phyloP scores from a whole-genome alignment of 2,888 invertebrate species.

The Rhagium mordax region DNA sequence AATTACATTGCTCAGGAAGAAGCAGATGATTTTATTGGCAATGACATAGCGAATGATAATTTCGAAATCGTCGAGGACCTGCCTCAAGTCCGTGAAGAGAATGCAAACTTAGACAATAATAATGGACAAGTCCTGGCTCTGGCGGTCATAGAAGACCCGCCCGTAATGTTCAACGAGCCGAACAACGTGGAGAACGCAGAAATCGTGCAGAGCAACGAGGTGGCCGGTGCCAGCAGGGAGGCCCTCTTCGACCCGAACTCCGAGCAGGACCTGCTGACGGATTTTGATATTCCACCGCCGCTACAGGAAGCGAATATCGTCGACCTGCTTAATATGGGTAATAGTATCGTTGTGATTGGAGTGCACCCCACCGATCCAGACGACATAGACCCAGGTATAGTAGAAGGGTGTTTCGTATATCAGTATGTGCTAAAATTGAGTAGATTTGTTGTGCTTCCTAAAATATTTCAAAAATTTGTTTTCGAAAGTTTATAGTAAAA shows the following conservation, averaged over 20 bases:
- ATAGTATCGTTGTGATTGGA: slow-evolving; percentile 10
- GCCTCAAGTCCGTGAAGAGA: slow-evolving; percentile 25
- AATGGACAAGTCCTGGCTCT: not conserved
- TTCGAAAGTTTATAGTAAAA: too few species aligned
- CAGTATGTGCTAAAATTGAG: not conserved
- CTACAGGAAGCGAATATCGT: slow-evolving; percentile 40
- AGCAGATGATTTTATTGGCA: slow-evolving; percentile 15
- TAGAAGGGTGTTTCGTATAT: not conserved
- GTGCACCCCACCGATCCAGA: slow-evolving; percentile 11
- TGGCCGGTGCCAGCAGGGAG: slow-evolving; percentile 64
- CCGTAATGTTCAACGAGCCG: not conserved
- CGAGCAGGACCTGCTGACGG: slow-evolving; percentile 64
- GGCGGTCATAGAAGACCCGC: slow-evolving; percentile 3
- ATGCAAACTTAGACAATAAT: slow-evolving; percentile 23
- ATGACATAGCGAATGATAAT: slow-evolving; percentile 35
- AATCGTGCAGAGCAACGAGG: not conserved
- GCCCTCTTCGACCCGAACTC: slow-evolving; percentile 67
- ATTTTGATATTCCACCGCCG: slow-evolving; percentile 59
- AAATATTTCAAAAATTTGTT: too few species aligned
- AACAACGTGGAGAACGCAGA: slow-evolving; percentile 35
- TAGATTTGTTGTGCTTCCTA: too few species aligned
- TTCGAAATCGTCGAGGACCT: slow-evolving; percentile 14
- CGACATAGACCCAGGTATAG: slow-evolving; percentile 1
- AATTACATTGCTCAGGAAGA: slow-evolving; percentile 47
- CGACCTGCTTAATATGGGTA: slow-evolving; percentile 31